A percentile compares a stretch with the other conserved stretches of the same genome.
Evolutionary conservation across 1,140 invertebrate species (phyloP).

Genomic region (Eumaeus atala): DNA sequence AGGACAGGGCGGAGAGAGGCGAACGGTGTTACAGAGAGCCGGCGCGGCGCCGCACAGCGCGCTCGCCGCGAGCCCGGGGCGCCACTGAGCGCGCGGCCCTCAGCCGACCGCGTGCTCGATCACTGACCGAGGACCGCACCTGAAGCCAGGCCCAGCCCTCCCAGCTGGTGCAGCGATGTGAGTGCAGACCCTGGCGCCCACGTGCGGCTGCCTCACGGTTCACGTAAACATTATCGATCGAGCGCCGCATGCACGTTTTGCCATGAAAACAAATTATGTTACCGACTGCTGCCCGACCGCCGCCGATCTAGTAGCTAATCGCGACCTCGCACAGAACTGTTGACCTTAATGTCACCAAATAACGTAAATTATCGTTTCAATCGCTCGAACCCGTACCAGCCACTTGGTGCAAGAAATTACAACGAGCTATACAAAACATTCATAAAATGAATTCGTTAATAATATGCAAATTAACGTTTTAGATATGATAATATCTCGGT

Average conservation of each 20-base stretch:
- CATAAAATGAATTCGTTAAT: too few species aligned
- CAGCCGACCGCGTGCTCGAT: conserved; percentile 9
- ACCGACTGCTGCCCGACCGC: conserved; percentile 19
- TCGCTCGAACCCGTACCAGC: too few species aligned
- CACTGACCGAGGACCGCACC: conserved; percentile 3
- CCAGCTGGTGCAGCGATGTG: conserved; percentile 18
- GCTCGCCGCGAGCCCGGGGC: background rate
- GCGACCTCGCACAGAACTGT: conserved; percentile 15
- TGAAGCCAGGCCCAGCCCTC: too few species aligned
- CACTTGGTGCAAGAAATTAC: too few species aligned
- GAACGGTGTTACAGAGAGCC: conserved; percentile 10
- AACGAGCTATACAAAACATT: too few species aligned
- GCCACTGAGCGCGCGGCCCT: conserved; percentile 15
- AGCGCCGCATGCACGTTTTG: conserved; percentile 17
- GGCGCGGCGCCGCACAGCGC: conserved; percentile 19
- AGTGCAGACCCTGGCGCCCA: conserved; percentile 13
- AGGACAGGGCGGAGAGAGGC: too few species aligned
- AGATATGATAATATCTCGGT: too few species aligned
- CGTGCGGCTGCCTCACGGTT: conserved; percentile 14
- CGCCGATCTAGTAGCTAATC: conserved; percentile 9
- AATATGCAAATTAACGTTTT: too few species aligned
- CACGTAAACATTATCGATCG: conserved; percentile 29
- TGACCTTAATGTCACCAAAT: conserved; percentile 17
- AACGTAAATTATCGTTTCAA: too few species aligned
- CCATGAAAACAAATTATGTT: conserved; percentile 25